Conservation (phyloP, 2,888 invertebrate genomes). For the Volucella bombylans region DNA sequence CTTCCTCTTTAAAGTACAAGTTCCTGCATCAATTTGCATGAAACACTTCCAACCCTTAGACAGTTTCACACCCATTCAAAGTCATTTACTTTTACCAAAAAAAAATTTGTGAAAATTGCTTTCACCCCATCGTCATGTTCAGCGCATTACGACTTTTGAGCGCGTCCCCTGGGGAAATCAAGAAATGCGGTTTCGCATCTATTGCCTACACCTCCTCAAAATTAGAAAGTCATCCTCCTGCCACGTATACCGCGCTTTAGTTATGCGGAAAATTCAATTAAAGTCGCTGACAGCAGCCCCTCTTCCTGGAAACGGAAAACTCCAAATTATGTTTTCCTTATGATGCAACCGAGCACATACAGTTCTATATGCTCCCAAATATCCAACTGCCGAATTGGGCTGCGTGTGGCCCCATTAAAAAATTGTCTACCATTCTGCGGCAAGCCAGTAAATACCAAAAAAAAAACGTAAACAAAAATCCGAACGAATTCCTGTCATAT, state of each 20-base stretch:
- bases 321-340: constrained; percentile 16
- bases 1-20: not conserved
- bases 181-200: constrained; percentile 11
- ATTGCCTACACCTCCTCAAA: constrained; percentile 12
- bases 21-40: constrained; percentile 29
- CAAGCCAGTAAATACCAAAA: constrained; percentile 38
- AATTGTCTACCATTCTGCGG: constrained; percentile 52
- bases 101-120: not conserved
- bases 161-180: constrained; percentile 44
- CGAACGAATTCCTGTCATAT: constrained; percentile 42
- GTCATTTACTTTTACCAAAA: constrained; percentile 3
- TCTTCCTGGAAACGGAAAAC: constrained; percentile 16
- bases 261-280: constrained; percentile 64
- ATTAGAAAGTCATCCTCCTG: constrained; percentile 24
- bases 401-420: constrained; percentile 69
- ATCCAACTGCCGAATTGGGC: constrained; percentile 2
- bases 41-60: constrained; percentile 2
- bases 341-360: constrained; percentile 1
- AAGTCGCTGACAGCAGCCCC: constrained; percentile 18
- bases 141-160: not conserved
- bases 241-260: constrained; percentile 32
- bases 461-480: constrained; percentile 56
- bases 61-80: not conserved
- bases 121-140: not conserved
- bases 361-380: not conserved